Evolutionary conservation across 1,140 invertebrate genomes (phyloP).

Genomic region (Matsumurasca onukii): DNA sequence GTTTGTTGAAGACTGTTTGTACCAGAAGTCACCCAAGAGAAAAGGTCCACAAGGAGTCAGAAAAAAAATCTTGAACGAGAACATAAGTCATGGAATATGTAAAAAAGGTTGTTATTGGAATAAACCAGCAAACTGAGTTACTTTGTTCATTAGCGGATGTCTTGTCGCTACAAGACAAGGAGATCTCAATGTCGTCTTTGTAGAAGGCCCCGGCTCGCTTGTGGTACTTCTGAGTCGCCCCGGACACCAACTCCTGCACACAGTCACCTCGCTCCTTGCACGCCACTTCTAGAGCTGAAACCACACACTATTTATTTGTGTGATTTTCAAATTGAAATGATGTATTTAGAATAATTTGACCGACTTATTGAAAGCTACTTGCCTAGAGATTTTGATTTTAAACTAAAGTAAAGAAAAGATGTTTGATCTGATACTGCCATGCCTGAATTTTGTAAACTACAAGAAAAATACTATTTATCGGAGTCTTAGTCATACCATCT

Average conservation of each 20-base stretch:
- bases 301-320: background rate
- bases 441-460: too few relatives aligned
- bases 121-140: conserved; percentile 25
- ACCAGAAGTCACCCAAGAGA: too few relatives aligned
- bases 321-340: background rate
- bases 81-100: too few relatives aligned
- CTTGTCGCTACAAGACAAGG: conserved; percentile 1
- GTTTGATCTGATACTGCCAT: too few relatives aligned
- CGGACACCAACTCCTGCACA: conserved; percentile 40
- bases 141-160: background rate
- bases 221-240: conserved; percentile 20
- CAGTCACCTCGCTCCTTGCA: conserved; percentile 47
- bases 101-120: too few relatives aligned
- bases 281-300: conserved; percentile 50
- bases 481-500: too few relatives aligned
- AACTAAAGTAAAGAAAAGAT: too few relatives aligned
- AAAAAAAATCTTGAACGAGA: too few relatives aligned
- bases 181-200: conserved; percentile 8
- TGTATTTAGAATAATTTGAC: background rate
- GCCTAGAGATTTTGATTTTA: too few relatives aligned
- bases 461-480: too few relatives aligned
- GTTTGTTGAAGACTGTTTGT: too few relatives aligned
- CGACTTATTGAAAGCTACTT: background rate
- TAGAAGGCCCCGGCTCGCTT: conserved; percentile 26
- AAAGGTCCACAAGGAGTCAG: too few relatives aligned